These are phyloP conservation scores for Acrocyrtus sp. DNA, from an alignment of 2,888 invertebrate species.

Conservation along the genomic window DNA sequence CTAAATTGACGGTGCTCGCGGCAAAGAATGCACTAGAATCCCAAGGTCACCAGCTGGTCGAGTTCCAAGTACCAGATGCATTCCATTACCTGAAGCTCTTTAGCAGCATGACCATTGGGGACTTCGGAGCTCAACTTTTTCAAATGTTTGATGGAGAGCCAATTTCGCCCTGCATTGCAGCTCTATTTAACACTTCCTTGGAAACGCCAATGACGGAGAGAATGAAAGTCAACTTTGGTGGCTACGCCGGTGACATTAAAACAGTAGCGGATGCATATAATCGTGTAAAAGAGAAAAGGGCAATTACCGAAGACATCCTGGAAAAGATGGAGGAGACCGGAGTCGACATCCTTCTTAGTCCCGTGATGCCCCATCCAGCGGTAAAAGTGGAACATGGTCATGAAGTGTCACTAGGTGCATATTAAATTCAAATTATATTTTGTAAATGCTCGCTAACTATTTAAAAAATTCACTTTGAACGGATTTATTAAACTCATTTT, in stretches of 20 bases:
- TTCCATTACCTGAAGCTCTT: conserved; percentile 27
- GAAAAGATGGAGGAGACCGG: conserved; percentile 36
- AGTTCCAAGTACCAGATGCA: conserved; percentile 45
- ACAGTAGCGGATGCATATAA: no score
- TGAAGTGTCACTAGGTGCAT: no score
- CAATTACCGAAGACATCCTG: conserved; percentile 14
- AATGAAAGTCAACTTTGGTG: no score
- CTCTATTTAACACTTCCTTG: no score
- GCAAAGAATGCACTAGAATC: conserved; percentile 44
- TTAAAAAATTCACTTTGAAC: neutral
- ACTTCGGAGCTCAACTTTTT: conserved; percentile 1
- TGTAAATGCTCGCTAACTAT: no score
- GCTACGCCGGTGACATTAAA: no score
- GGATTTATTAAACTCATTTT: conserved; percentile 4
- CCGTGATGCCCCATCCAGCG: conserved; percentile 63
- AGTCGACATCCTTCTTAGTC: conserved; percentile 65
- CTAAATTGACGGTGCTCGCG: conserved; percentile 26
- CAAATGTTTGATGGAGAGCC: conserved; percentile 11
- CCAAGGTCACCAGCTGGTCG: conserved; percentile 45
- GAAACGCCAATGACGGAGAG: no score
- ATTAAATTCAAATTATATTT: no score
- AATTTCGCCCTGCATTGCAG: neutral
- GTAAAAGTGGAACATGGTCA: neutral
- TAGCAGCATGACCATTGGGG: conserved; percentile 26
- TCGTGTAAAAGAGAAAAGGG: neutral